Conservation (phyloP, 2,797 vertebrate genomes). For the Acrocephalus scirpaceus region DNA sequence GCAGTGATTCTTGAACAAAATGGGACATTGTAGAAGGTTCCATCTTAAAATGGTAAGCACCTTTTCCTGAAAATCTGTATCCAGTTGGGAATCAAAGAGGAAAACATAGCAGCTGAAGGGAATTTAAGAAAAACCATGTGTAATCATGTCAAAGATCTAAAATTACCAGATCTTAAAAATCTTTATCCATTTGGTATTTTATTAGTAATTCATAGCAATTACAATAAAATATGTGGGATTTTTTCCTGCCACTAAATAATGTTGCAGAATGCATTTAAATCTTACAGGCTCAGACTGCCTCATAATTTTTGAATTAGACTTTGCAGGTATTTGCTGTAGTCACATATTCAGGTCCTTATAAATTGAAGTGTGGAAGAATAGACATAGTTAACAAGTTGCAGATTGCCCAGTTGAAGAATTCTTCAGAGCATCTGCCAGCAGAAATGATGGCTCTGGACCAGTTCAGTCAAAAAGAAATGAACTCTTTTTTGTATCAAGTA, state of each 20-base stretch:
- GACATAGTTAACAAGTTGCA: background rate
- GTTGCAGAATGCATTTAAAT: background rate
- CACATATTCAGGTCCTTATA: background rate
- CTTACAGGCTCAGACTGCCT: background rate
- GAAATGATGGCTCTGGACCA: background rate
- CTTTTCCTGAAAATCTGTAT: background rate
- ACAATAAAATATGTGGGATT: background rate
- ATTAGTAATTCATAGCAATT: background rate
- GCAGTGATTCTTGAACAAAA: background rate
- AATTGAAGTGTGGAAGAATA: background rate
- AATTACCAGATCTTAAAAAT: background rate
- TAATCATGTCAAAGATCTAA: background rate
- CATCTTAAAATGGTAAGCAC: background rate
- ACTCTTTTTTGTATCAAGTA: background rate
- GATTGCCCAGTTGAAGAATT: background rate
- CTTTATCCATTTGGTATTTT: background rate
- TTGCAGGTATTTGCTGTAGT: background rate
- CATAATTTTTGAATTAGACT: background rate
- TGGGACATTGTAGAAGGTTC: background rate
- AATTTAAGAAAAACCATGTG: background rate
- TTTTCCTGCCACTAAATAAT: background rate
- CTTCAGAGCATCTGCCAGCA: background rate
- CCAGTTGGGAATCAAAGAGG: background rate
- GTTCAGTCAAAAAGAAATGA: background rate
- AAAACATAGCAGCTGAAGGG: background rate